Conservation (phyloP, 2,888 invertebrate species). For the Sarcophaga rosellei region DNA sequence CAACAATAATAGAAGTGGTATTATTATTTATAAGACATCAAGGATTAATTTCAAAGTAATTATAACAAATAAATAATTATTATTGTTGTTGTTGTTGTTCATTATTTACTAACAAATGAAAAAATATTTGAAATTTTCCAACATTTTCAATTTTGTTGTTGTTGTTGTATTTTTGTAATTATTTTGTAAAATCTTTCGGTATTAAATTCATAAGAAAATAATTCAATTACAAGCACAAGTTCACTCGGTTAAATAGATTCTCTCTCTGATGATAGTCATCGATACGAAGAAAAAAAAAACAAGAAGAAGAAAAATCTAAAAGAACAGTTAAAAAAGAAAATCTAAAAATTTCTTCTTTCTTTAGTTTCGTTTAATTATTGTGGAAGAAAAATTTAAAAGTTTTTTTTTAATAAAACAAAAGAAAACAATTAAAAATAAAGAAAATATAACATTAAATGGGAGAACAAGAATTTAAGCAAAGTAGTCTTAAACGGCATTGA, state of each 20-base stretch:
- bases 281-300: too few species aligned
- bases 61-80: constrained; percentile 47
- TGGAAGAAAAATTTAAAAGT: background rate
- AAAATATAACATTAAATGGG: background rate
- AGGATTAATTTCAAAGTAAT: constrained; percentile 65
- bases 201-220: background rate
- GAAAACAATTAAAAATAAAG: background rate
- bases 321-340: too few species aligned
- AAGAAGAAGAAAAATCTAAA: too few species aligned
- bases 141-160: background rate
- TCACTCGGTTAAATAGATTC: background rate
- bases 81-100: constrained; percentile 18
- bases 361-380: background rate
- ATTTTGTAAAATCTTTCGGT: background rate
- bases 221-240: background rate
- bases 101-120: constrained; percentile 7
- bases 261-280: background rate
- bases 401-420: background rate
- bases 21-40: background rate
- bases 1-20: background rate
- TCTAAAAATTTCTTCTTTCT: background rate
- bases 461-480: background rate
- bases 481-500: background rate
- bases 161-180: background rate
- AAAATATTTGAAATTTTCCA: constrained; percentile 35